Percentiles rank a stretch among this genome's conserved stretches.
These are phyloP conservation scores for Acanthiza pusilla DNA, from an alignment of 2,797 vertebrate genomes.

Conservation along the genomic window DNA sequence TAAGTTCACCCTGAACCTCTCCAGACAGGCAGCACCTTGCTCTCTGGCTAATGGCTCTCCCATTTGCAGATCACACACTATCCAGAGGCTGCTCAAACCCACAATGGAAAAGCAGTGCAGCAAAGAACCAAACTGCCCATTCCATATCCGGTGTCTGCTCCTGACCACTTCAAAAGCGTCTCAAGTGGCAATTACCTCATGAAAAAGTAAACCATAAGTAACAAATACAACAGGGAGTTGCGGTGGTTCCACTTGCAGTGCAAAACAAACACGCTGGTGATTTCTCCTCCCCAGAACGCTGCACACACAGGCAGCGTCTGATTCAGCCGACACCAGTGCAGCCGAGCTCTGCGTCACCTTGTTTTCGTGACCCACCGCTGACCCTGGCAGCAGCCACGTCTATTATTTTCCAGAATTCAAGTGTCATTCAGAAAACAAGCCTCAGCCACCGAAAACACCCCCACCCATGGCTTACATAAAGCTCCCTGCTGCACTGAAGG, in stretches of 20 bases:
- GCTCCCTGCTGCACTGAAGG: neutral
- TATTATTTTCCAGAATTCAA: neutral
- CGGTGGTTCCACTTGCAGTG: neutral
- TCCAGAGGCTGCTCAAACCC: neutral
- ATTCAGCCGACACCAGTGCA: neutral
- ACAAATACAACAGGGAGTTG: neutral
- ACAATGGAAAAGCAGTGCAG: neutral
- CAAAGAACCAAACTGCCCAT: accelerated
- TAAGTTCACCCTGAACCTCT: neutral
- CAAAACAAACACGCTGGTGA: neutral
- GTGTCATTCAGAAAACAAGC: neutral
- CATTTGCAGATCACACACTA: neutral
- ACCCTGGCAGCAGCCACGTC: neutral
- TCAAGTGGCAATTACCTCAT: neutral
- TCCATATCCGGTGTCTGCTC: neutral
- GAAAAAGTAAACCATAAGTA: neutral
- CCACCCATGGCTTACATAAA: neutral
- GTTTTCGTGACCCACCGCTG: neutral
- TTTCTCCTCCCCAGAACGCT: neutral
- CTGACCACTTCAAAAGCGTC: neutral
- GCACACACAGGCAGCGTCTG: accelerated
- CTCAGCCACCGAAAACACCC: neutral
- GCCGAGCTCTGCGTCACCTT: neutral
- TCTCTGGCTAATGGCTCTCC: neutral
- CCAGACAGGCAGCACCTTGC: neutral